Evolutionary conservation across 2,888 invertebrate genomes (phyloP), one percentile per base, ranked within the genome.

Genomic region (Allolobophora icterica): DNA sequence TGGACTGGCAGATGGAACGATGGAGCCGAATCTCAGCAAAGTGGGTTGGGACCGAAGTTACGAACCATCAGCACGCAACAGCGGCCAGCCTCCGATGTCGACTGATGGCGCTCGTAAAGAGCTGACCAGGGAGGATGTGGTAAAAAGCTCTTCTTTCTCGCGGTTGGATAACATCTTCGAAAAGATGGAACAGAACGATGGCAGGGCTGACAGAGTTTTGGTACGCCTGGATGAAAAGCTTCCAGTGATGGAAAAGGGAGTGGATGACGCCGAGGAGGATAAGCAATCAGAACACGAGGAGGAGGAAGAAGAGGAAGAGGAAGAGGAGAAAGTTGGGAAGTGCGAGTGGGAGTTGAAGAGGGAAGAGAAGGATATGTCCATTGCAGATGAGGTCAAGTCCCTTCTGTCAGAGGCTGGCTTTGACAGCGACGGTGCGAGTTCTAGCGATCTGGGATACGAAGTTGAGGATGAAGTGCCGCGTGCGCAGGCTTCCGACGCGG

Each of bases 121-220:
- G 19, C 35, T 34, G 15, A 30, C 84, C 17, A 84, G 84, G 34
- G 84, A 84, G 34, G 84, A 84, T 1, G 84, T 33, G 33, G 33
- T 4, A 5, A 33, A 35, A 21, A 84, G 38, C 24, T 35, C n/a
- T 40, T 87, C 84, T 21, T 11, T 84, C 19, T 84, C 87, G 3
- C 24, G 40, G n/a, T 19, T 83, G 38, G 40, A 83, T 40, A 35
- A 38, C 38, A 71, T 42, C 30, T 90, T 45, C 17, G 84, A 84
- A 40, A 42, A 84, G 34, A 45, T 83, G 84, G 83, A 45, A 34
- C 40, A 84, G 21, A 83, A 90, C 15, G 90, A 87, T 21, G 90
- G 58, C 71, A 90, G 58, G 24, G 45, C 30, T 30, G 58, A 34
- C 33, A 71, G 38, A 34, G 90, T 21, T 34, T n/a, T 42, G n/a